Evolutionary conservation across 2,113 vertebrate species (phyloP), one percentile per base, ranked within the genome.

Genomic region (Labeo catla): DNA sequence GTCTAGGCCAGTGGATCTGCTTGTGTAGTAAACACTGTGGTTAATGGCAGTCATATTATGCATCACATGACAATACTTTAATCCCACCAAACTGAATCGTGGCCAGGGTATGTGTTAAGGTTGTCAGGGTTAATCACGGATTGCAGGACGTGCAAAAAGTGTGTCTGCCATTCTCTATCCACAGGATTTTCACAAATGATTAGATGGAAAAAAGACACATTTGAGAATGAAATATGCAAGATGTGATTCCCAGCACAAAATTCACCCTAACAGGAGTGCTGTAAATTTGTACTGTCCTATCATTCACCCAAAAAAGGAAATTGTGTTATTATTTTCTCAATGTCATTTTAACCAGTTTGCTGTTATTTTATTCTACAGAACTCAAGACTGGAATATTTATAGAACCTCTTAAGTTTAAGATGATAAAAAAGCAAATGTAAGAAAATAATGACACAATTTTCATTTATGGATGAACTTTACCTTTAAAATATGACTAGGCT

Each of bases 21-120:
- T 63, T 81, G 79, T 65, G 59, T 47, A 81, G 43, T 81, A 81
- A 81, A 65, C 43, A 65, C 39, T 28, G 21, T 81, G 57, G 57
- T 47, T 15, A 47, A 65, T 47, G n/a, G 57, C 7, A 81, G 59
- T 81, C 79, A 65, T 16, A n/a, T 19, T 78, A 77, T 16, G 52
- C 28, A 78, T 19, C 50, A 45, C 77, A 45, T 80, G 57, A 45
- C 77, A 45, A 45, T 45, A 63, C 19, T 81, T 81, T 65, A 81
- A 65, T 65, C 79, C 79, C 2, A 15, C 45, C 15, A 57, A 23
- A 45, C 36, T 80, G 36, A 80, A 80, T 49, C 7, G 4, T 19
- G 59, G 59, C 78, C 59, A 65, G 21, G 39, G 59, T 28, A 16
- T 65, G 57, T 47, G 78, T 47, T 54, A 78, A 61, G 21, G 76